Evolutionary conservation across 2,113 vertebrate species (phyloP), one percentile per base, ranked within the genome.

Genomic region (Tapirus terrestris): DNA sequence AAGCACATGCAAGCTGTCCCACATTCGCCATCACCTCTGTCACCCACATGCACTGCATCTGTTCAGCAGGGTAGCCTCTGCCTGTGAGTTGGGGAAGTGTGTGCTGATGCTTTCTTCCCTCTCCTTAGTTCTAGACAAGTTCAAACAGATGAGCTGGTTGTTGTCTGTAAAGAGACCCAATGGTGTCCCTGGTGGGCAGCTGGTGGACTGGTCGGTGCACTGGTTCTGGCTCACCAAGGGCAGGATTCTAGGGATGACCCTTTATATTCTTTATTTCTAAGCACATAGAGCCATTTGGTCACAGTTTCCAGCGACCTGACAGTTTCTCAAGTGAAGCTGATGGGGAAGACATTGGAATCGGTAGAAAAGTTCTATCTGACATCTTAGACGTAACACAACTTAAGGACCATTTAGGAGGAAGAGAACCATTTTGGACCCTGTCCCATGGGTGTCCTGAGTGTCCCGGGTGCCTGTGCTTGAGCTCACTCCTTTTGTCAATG

Each of bases 11-110:
- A 1, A 1, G 29, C 36, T 9, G 11, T 16, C 51, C 81, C 33
- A 0, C 8, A 2, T 1, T 4, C 51, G 0, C 51, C 1, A 0
- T 53, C 48, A 8, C 29, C 29, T 31, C 31, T 12, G 7, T 39
- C 27, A 3, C 53, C 45, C 10, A 1, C n/a, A 0, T 0, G 0
- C 6, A 7, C 8, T 2, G 21, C 3, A 5, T 21, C 0, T 3
- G 10, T 3, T 10, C 0, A 0, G 23, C 60, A 9, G 25, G n/a
- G 56, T 18, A 6, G 11, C 25, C 56, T 12, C 48, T 25, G 27
- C 58, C 83, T 17, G 13, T 5, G 21, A 2, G 5, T 0, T 36
- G 43, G 27, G 56, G 33, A 5, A 6, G 3, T 0, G 0, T 1
- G 0, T 2, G 60, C 81, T 14, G 6, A 12, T 0, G 65, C 36